Evolutionary conservation across 1,140 invertebrate genomes (phyloP).

Genomic region (Ceratoteleas bidentatus): DNA sequence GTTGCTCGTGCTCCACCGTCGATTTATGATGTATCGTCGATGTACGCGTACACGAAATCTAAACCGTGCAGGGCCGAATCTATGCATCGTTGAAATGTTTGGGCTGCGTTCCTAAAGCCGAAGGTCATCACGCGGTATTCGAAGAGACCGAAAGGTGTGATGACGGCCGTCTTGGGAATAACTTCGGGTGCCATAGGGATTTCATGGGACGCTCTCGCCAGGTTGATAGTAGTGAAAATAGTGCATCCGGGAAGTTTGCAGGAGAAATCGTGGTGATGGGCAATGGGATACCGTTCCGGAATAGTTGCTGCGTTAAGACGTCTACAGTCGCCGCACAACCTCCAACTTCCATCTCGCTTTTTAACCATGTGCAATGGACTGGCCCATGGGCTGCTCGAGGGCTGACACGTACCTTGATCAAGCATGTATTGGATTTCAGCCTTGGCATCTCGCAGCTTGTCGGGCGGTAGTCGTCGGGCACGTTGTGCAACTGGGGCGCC

Average conservation of each 20-base stretch:
- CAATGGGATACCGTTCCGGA: constrained; percentile 72
- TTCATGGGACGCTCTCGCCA: constrained; percentile 65
- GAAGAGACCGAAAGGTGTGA: constrained; percentile 66
- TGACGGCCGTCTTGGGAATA: constrained; percentile 62
- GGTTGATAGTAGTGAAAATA: constrained; percentile 24
- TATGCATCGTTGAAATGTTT: too few relatives aligned
- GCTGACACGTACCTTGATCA: constrained; percentile 10
- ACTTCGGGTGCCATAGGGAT: too few relatives aligned
- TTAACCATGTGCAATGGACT: constrained; percentile 21
- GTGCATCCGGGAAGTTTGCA: constrained; percentile 3
- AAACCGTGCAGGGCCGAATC: too few relatives aligned
- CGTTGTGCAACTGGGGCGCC: constrained; percentile 27
- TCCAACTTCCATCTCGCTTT: constrained; percentile 67
- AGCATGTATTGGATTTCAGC: constrained; percentile 31
- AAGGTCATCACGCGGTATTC: constrained; percentile 9
- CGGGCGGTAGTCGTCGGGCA: constrained; percentile 18
- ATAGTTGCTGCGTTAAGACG: constrained; percentile 73
- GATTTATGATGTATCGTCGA: too few relatives aligned
- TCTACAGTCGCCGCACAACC: constrained; percentile 75
- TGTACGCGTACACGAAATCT: too few relatives aligned
- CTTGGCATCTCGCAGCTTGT: constrained; percentile 23
- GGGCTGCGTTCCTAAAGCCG: neutral
- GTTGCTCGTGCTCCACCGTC: too few relatives aligned
- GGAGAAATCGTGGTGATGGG: constrained; percentile 34
- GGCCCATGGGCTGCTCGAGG: constrained; percentile 21